Percentiles rank a stretch among this genome's conserved stretches.
phyloP scores from a whole-genome alignment of 2,888 invertebrate species.

The Lycocerus yunnanus region DNA sequence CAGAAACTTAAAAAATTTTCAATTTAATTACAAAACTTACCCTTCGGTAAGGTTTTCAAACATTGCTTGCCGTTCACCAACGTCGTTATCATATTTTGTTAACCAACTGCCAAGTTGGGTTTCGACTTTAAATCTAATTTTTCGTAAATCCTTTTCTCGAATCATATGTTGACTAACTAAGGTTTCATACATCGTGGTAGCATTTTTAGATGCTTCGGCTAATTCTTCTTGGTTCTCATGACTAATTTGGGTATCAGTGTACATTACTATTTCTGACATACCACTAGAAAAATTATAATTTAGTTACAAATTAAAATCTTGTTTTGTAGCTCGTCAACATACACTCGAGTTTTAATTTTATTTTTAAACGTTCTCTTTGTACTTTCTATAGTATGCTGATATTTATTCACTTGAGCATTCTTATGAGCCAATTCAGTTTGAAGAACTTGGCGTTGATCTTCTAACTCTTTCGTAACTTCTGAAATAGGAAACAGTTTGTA shows the following conservation, averaged over 20 bases:
- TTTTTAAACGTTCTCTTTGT: neutral
- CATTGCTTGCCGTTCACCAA: slow-evolving; percentile 62
- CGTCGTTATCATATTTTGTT: slow-evolving; percentile 64
- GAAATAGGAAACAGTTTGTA: neutral
- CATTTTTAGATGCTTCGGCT: slow-evolving; percentile 57
- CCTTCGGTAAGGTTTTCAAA: slow-evolving; percentile 57
- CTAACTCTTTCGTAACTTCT: neutral
- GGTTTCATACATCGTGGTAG: slow-evolving; percentile 54
- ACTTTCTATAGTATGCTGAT: neutral
- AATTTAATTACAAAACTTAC: slow-evolving; percentile 21
- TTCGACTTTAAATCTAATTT: slow-evolving; percentile 62
- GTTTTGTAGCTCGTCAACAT: too few relatives aligned
- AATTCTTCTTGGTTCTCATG: slow-evolving; percentile 57
- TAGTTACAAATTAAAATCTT: too few relatives aligned
- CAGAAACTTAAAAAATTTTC: neutral
- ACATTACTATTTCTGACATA: slow-evolving; percentile 55
- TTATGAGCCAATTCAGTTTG: neutral
- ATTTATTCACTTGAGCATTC: neutral
- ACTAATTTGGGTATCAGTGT: slow-evolving; percentile 57
- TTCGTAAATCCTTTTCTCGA: slow-evolving; percentile 61
- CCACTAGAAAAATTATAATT: too few relatives aligned
- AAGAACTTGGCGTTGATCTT: neutral
- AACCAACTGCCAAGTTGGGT: slow-evolving; percentile 63
- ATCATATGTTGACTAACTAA: slow-evolving; percentile 57
- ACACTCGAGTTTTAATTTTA: neutral